Evolutionary conservation across 2,113 vertebrate species (phyloP).

Genomic region (Rhinopomastus cyanomelas): DNA sequence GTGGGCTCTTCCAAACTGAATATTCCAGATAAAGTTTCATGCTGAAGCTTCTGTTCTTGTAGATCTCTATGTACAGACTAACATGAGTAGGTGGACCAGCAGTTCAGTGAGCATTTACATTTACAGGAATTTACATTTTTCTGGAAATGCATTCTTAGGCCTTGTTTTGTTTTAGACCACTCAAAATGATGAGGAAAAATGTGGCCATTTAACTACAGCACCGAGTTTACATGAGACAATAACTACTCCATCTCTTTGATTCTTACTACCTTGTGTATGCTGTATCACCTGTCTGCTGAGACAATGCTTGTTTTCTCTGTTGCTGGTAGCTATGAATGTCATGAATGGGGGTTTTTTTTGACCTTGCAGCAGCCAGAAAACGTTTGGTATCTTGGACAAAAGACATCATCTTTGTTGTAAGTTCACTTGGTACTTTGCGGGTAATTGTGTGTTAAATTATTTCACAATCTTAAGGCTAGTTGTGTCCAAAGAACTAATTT

Average conservation of each 20-base stretch:
- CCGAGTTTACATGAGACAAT: not conserved
- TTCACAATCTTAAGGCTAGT: not conserved
- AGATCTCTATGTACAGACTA: not conserved
- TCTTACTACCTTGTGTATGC: not conserved
- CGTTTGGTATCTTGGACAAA: not conserved
- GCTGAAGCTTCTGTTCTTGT: not conserved
- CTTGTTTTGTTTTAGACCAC: not conserved
- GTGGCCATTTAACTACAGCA: not conserved
- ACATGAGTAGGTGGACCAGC: not conserved
- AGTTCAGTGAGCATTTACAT: not conserved
- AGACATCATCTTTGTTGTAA: not conserved
- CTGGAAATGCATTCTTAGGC: not conserved
- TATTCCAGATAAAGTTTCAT: not conserved
- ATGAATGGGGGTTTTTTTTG: not conserved
- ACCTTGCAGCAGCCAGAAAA: not conserved
- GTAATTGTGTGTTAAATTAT: not conserved
- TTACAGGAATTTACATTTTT: not conserved
- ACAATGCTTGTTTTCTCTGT: not conserved
- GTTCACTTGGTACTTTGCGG: not conserved
- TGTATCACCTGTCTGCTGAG: not conserved
- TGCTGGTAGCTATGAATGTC: not conserved
- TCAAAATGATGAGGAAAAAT: not conserved
- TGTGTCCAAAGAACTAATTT: not conserved
- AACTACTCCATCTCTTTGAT: not conserved
- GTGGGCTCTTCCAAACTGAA: not conserved